These are phyloP conservation scores for Delia radicum DNA, from an alignment of 1,140 invertebrate species.

Conservation along the genomic window DNA sequence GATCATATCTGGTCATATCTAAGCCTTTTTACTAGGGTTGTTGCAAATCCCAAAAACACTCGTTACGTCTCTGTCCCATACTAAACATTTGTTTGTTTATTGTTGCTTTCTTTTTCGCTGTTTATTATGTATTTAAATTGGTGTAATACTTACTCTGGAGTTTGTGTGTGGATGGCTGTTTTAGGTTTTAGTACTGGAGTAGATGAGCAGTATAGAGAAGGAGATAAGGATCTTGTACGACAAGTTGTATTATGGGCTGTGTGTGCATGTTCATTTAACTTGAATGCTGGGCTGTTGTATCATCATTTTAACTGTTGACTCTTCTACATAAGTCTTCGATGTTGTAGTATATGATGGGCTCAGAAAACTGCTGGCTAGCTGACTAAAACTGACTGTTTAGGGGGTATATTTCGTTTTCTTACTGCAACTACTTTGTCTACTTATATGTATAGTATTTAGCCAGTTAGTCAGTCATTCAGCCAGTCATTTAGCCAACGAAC, in stretches of 20 bases:
- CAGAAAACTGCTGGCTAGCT: neutral
- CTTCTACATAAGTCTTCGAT: conserved; percentile 25
- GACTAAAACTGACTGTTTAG: neutral
- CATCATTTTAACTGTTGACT: conserved; percentile 54
- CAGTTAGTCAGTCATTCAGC: neutral
- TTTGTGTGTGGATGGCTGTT: too few species aligned
- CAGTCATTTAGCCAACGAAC: neutral
- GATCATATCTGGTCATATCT: too few species aligned
- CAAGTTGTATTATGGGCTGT: conserved; percentile 52
- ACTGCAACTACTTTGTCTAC: neutral
- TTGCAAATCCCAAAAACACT: too few species aligned
- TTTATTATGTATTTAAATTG: neutral
- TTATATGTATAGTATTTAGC: neutral
- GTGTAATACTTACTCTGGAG: neutral
- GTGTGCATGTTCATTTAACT: conserved; percentile 29
- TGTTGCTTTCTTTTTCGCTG: neutral
- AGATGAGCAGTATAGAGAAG: neutral
- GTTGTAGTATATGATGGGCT: too few species aligned
- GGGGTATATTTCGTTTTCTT: neutral
- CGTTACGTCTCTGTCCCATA: neutral
- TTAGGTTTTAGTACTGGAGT: neutral
- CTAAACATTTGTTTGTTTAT: neutral
- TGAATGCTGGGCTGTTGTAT: conserved; percentile 20
- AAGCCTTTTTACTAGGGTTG: too few species aligned
- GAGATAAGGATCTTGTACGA: conserved; percentile 54